These are phyloP conservation scores for Gambelia wislizenii DNA, from an alignment of 2,797 vertebrate genomes.

Conservation along the genomic window DNA sequence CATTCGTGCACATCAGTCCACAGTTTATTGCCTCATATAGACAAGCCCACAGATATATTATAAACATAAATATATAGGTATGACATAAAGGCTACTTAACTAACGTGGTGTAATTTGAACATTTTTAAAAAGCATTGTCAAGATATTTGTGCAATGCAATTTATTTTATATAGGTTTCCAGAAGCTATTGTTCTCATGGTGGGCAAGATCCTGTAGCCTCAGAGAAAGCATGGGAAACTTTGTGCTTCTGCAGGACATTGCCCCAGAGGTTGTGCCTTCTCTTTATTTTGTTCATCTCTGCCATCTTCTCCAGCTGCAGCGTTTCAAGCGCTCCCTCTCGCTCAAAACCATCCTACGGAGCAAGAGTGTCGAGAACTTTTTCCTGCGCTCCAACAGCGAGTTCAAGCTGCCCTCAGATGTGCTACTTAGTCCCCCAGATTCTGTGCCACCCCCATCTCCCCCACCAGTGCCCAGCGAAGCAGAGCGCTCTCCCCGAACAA, in stretches of 20 bases:
- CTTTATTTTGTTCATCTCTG: not conserved
- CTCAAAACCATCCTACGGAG: slow-evolving; percentile 93
- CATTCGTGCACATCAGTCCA: no score
- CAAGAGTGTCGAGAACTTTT: slow-evolving; percentile 93
- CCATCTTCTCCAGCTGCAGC: slow-evolving; percentile 81
- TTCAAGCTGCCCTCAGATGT: slow-evolving; percentile 85
- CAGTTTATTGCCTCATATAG: no score
- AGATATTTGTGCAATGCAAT: not conserved
- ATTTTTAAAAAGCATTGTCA: no score
- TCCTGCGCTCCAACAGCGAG: slow-evolving; percentile 89
- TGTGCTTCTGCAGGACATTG: no score
- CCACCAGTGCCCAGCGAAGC: slow-evolving; percentile 69
- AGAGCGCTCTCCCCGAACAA: slow-evolving; percentile 75
- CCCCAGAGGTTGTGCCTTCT: not conserved
- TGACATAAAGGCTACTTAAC: no score
- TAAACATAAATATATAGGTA: no score
- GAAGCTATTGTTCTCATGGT: not conserved
- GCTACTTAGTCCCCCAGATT: slow-evolving; percentile 81
- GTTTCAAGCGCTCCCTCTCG: slow-evolving; percentile 89
- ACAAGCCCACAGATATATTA: no score
- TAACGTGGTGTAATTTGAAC: no score
- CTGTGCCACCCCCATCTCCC: slow-evolving; percentile 81
- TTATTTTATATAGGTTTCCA: not conserved
- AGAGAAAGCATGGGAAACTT: not conserved
- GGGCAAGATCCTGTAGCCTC: not conserved